Base-by-base conservation (phyloP, 2,888 invertebrate species). In the Diarsia brunnea region DNA sequence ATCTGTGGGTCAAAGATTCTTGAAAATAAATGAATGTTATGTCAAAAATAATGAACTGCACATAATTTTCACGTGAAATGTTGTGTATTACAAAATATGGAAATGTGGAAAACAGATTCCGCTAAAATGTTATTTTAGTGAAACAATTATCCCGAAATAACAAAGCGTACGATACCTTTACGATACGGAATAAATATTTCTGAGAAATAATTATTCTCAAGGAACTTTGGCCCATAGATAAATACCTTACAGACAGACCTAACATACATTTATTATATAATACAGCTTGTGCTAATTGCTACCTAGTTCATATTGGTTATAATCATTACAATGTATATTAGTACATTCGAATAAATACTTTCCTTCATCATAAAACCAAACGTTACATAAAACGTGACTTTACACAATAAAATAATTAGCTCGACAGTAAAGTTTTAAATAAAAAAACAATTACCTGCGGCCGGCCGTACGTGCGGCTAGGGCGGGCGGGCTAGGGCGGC, bases 401-500 rank as follows among this genome's bases (percentile, higher is more conserved):
- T 16, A n/a, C 19, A 55, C 68, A 27, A 51, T 69, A 47, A 68
- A 68, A 53, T 31, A 70, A 68, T 43, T 64, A 70, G 16, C 51
- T 67, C 51, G 38, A 21, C 71, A 51, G 21, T 31, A 60, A 65
- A 45, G 31, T 55, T 78, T 43, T 3, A 24, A 69, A 49, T 27
- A 47, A 55, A 61, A 69, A 70, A 60, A 64, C 45, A 81, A 58
- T 65, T 69, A 65, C 38, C n/a, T 24, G 27, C 16, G 55, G n/a
- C 38, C 21, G 21, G n/a, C 38, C 43, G 53, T 55, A 60, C 43
- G n/a, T 61, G 21, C 47, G 64, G 47, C 65, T 67, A 73, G 79
- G 82, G 84, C 70, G 77, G 80, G 79, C 79, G 78, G 73, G 58
- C 60, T 55, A 71, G 78, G 77, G 82, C 76, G 85, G 85, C 90